phyloP scores from a whole-genome alignment of 1,140 invertebrate genomes.

The Drosophila guanche region DNA sequence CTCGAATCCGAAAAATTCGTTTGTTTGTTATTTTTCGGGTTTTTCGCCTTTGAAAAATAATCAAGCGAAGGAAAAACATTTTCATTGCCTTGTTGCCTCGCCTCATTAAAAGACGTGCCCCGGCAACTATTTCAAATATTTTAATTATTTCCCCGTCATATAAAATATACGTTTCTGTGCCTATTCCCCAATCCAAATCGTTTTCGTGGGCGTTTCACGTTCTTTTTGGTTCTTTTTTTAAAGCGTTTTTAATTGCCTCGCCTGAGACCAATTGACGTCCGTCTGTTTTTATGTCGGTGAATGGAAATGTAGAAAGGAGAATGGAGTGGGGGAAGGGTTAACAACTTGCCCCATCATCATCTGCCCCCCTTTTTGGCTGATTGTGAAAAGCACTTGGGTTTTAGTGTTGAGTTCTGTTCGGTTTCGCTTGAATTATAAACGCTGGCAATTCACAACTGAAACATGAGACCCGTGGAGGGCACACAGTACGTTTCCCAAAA shows the following conservation, averaged over 20 bases:
- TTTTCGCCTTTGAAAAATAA: constrained; percentile 22
- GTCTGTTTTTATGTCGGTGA: constrained; percentile 27
- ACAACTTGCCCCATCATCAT: constrained; percentile 51
- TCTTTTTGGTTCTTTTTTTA: constrained; percentile 45
- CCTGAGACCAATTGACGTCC: constrained; percentile 67
- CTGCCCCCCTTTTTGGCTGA: constrained; percentile 7
- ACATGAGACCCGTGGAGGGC: constrained; percentile 72
- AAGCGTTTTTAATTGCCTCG: constrained; percentile 68
- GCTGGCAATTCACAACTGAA: constrained; percentile 51
- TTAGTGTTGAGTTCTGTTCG: constrained; percentile 27
- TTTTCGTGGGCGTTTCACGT: constrained; percentile 44
- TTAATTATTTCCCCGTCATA: constrained; percentile 72
- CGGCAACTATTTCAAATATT: constrained; percentile 74
- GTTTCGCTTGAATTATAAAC: constrained; percentile 29
- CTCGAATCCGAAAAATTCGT: constrained; percentile 55
- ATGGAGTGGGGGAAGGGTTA: background rate
- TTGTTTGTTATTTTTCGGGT: constrained; percentile 53
- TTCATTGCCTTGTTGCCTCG: constrained; percentile 33
- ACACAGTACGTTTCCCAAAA: constrained; percentile 42
- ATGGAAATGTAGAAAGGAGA: background rate
- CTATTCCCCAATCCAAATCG: background rate
- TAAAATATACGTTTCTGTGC: constrained; percentile 10
- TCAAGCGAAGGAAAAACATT: constrained; percentile 33
- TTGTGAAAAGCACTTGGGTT: constrained; percentile 66
- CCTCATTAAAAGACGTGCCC: constrained; percentile 66